Base-by-base conservation (phyloP, 2,797 vertebrate species). In the Alca torda region DNA sequence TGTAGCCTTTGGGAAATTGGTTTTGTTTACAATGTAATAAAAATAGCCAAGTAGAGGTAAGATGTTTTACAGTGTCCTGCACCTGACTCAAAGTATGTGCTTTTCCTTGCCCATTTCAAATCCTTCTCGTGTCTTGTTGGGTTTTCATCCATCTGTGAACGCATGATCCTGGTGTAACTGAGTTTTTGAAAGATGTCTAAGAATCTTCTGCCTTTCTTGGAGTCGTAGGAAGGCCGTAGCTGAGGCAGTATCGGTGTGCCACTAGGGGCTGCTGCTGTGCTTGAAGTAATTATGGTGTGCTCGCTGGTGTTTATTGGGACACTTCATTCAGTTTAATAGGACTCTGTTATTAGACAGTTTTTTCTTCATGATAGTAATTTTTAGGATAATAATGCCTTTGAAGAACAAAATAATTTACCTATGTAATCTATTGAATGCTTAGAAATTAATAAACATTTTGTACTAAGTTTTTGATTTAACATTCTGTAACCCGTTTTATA, bases 211-310 rank as follows among this genome's bases (percentile, higher is more conserved):
- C 28, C 5, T 60, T 80, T 85, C 31, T 86, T 13, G 11, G 11
- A 7, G 13, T 81, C 18, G 7, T 19, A n/a, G 43, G 50, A 65
- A 53, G 18, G 24, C 48, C 3, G 0, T 4, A 11, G 39, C 1
- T 45, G 77, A 81, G 81, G 50, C 65, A 20, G 9, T 21, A 15
- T 9, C 19, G 2, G 12, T 11, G 1, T 64, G 78, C 95, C 95
- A n/a, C 81, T 67, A 96, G 96, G 78, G 90, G 96, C 54, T 95
- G 95, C 95, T 96, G 57, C 78, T 68, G 70, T 23, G 18, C 78
- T 26, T 26, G 60, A 3, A 30, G 46, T 31, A 12, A 3, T 19
- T 9, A 6, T 6, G 14, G 10, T 20, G 24, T 45, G 31, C 35
- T 70, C 0, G 0, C 14, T 41, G 10, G 2, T 39, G 63, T 24